These are phyloP conservation scores for Cryptophagus acutangulus DNA, from an alignment of 2,888 invertebrate genomes.

Conservation along the genomic window DNA sequence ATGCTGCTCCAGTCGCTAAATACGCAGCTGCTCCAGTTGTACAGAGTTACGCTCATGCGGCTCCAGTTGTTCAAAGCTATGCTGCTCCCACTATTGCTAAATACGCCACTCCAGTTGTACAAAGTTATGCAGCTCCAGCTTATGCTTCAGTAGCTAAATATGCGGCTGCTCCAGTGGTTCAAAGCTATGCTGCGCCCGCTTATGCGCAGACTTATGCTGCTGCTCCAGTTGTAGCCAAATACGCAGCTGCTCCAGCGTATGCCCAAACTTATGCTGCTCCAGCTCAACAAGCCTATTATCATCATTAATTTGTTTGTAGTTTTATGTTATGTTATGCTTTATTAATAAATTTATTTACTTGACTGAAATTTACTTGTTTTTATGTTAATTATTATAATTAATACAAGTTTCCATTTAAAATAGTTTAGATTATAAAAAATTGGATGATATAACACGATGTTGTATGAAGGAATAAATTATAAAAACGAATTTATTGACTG, in stretches of 20 bases:
- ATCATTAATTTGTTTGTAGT: no score
- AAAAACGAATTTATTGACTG: no score
- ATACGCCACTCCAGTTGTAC: slow-evolving; percentile 27
- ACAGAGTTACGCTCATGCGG: slow-evolving; percentile 22
- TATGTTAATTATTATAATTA: no score
- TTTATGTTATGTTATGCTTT: no score
- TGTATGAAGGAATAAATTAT: no score
- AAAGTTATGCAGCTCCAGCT: slow-evolving; percentile 42
- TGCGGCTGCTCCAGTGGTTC: slow-evolving; percentile 26
- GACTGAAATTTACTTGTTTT: no score
- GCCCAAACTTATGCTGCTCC: slow-evolving; percentile 5
- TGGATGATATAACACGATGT: no score
- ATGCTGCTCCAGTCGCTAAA: slow-evolving; percentile 1
- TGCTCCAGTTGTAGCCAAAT: slow-evolving; percentile 15
- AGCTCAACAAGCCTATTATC: no score
- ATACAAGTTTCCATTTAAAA: no score
- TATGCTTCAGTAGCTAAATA: slow-evolving; percentile 27
- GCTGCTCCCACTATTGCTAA: slow-evolving; percentile 19
- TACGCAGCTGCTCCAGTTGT: no score
- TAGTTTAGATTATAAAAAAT: no score
- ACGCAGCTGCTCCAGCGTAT: slow-evolving; percentile 40
- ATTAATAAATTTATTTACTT: no score
- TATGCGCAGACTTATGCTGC: slow-evolving; percentile 20
- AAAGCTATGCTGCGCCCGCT: slow-evolving; percentile 40
- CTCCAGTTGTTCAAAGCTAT: slow-evolving; percentile 19